Conservation (phyloP, 2,888 invertebrate species). For the Chydorus sphaericus region DNA sequence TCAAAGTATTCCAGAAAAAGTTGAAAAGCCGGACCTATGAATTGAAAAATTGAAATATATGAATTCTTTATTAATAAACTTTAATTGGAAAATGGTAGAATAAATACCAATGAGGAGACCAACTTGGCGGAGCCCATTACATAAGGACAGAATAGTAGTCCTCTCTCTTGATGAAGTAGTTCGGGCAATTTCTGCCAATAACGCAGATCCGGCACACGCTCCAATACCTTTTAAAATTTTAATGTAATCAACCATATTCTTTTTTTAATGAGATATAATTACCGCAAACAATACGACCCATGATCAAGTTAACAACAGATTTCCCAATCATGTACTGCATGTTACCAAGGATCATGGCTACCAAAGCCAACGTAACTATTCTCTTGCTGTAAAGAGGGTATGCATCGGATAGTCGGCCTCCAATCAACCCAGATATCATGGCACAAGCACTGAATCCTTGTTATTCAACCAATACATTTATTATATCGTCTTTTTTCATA, state of each 20-base stretch:
- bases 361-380: conserved; percentile 26
- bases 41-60: background rate
- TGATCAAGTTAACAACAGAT: conserved; percentile 29
- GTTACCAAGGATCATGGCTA: conserved; percentile 29
- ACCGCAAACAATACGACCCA: conserved; percentile 30
- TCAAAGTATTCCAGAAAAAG: conserved; percentile 26
- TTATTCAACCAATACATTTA: background rate
- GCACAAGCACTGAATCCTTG: conserved; percentile 31
- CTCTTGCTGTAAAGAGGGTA: conserved; percentile 22
- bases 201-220: conserved; percentile 28
- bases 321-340: conserved; percentile 31
- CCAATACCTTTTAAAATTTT: conserved; percentile 26
- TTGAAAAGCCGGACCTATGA: conserved; percentile 29
- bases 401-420: conserved; percentile 30
- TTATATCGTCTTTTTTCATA: background rate
- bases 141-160: conserved; percentile 29
- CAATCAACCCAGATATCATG: conserved; percentile 28
- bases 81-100: background rate
- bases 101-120: conserved; percentile 29
- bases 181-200: conserved; percentile 31
- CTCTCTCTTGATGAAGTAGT: conserved; percentile 28
- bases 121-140: conserved; percentile 30
- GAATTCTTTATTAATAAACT: too few relatives aligned
- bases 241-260: background rate
- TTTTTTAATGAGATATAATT: conserved; percentile 9